Evolutionary conservation across 1,140 invertebrate genomes (phyloP), one percentile per base, ranked within the genome.

Genomic region (Zeugodacus cucurbitae): DNA sequence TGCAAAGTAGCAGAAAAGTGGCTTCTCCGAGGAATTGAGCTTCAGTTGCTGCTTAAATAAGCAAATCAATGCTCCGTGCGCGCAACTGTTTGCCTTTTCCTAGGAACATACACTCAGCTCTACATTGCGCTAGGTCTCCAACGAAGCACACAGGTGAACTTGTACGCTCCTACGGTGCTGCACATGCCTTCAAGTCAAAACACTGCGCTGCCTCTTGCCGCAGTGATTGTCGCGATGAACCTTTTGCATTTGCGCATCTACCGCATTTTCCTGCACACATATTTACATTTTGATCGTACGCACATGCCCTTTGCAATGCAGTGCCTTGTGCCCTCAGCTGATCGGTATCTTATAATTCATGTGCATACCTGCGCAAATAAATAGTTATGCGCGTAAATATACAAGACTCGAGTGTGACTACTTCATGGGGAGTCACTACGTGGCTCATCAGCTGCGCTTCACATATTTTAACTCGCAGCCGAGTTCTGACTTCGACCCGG

Each of bases 311-410:
- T 74, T 29, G 70, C 70, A 20, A 20, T 41, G 22, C 34, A 3
- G 1, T n/a, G 11, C 64, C 10, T 3, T 41, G 32, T 2, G n/a
- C 44, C 26, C 41, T 1, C n/a, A 82, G 41, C 74, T 82, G 74
- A 82, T 82, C 48, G 37, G 22, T 82, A 82, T 82, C 74, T 14
- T 29, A 82, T 82, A 82, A 82, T 82, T 82, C 74, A 82, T 82
- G 48, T 82, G 74, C 74, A 82, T 74, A n/a, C 67, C 67, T 37
- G 67, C 17, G 67, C 67, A 74, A 74, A 74, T 74, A 74, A 74
- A 74, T 74, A 74, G 32, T 74, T 74, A 48, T n/a, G n/a, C 44
- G n/a, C 34, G 74, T 48, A 29, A 67, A 26, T 32, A 34, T 67
- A 29, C 22, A 26, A 62, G n/a, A n/a, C n/a, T 62, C 10, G 1